These are phyloP conservation scores for Venustaconcha ellipsiformis DNA, from an alignment of 1,140 invertebrate species.

Conservation along the genomic window DNA sequence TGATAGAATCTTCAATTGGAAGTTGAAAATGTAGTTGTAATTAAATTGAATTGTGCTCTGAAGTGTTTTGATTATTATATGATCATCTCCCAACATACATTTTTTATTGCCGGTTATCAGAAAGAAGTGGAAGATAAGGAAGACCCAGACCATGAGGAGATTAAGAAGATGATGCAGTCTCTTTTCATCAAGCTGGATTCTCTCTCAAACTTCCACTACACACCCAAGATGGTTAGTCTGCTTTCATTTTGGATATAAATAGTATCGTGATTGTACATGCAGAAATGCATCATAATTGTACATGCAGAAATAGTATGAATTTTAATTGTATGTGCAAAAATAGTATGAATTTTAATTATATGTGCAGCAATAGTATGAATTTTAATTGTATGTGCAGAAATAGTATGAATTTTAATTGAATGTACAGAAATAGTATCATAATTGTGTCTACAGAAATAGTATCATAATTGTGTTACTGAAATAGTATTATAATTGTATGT, in stretches of 20 bases:
- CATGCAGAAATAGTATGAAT: not conserved
- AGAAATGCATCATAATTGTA: not conserved
- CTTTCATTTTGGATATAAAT: not conserved
- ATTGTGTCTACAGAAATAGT: too few relatives aligned
- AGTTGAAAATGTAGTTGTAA: too few relatives aligned
- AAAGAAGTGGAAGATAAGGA: slow-evolving; percentile 75
- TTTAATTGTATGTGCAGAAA: too few relatives aligned
- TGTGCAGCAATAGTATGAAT: too few relatives aligned
- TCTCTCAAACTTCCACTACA: slow-evolving; percentile 93
- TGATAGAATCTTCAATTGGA: too few relatives aligned
- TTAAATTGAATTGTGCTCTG: too few relatives aligned
- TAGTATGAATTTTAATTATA: too few relatives aligned
- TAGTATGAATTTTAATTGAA: not conserved
- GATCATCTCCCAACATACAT: too few relatives aligned
- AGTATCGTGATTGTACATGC: not conserved
- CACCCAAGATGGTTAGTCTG: slow-evolving; percentile 82
- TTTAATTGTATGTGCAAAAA: not conserved
- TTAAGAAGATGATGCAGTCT: slow-evolving; percentile 80
- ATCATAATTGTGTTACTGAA: too few relatives aligned
- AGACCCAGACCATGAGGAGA: slow-evolving; percentile 78
- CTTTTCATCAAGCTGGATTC: slow-evolving; percentile 93
- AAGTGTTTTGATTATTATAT: too few relatives aligned
- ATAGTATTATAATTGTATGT: too few relatives aligned
- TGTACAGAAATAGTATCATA: not conserved
- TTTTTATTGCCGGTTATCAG: slow-evolving; percentile 35